phyloP scores from a whole-genome alignment of 2,888 invertebrate genomes.

The Himalopsyche kuldschensis region DNA sequence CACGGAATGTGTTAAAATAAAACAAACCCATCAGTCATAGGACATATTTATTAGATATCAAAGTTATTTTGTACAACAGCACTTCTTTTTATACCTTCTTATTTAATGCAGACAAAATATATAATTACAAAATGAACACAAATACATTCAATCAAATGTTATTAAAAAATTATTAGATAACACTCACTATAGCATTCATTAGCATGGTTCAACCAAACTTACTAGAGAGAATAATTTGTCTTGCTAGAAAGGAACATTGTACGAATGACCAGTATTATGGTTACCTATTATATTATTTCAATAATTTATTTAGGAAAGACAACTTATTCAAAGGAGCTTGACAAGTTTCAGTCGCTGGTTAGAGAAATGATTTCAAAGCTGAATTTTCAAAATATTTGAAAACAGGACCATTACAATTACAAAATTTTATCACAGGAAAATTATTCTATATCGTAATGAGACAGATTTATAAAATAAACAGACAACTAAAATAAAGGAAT shows the following conservation, averaged over 20 bases:
- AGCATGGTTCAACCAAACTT: background rate
- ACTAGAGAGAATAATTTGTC: background rate
- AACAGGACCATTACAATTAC: background rate
- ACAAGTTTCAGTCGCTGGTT: background rate
- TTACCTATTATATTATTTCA: background rate
- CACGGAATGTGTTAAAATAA: background rate
- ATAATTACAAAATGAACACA: background rate
- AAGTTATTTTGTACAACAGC: background rate
- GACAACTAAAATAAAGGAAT: background rate
- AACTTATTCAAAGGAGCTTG: background rate
- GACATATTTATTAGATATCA: background rate
- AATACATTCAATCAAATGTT: background rate
- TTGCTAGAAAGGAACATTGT: background rate
- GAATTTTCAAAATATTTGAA: background rate
- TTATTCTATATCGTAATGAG: background rate
- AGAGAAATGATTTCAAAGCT: background rate
- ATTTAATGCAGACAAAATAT: background rate
- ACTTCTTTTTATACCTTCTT: background rate
- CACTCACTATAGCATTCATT: background rate
- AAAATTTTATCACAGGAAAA: background rate
- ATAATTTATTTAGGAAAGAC: background rate
- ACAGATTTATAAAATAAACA: background rate
- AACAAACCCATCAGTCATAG: background rate
- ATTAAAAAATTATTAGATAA: background rate
- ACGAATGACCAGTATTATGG: background rate